Evolutionary conservation across 2,888 invertebrate genomes (phyloP), one percentile per base, ranked within the genome.

Genomic region (Anarsia innoxiella): DNA sequence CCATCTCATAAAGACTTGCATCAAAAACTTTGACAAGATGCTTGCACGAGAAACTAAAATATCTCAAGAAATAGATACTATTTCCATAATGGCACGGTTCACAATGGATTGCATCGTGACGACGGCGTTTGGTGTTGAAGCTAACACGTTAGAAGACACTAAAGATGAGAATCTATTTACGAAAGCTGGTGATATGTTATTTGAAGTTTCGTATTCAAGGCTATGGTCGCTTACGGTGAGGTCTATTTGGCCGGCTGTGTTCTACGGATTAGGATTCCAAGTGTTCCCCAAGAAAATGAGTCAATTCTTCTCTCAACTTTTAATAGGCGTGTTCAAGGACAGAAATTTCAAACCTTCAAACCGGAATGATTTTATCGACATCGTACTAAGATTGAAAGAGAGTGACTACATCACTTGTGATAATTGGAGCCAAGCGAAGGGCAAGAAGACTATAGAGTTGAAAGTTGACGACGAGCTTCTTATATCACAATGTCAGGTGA

Each of bases 401-500:
- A 46, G 54, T 2, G 45, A 56, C 6, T 40, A 46, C 12, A 47
- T 68, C 12, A 39, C 33, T 0, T 61, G 63, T 2, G 60, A 66
- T 23, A 57, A 56, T 11, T 49, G 66, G 2, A 46, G 40, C 11
- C 31, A 42, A 0, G 19, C 27, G 23, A 51, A 43, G 28, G 33
- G 36, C 3, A 38, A 37, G 14, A 46, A 48, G 15, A 34, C 25
- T 3, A 14, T 41, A 5, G 50, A 37, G 44, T 19, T 78, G 0
- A 53, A 65, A 2, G 51, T 87, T 0, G 63, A 74, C 1, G 53
- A 85, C 8, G 68, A 83, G 2, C 53, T 88, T 23, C 45, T 89
- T 3, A 71, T 82, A 0, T 78, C 87, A 0, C 88, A 89, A 39
- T 82, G 87, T 2, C 72, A 86, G 16, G 54, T 86, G 0, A 88